A percentile compares a stretch with the other conserved stretches of the same genome.
phyloP scores from a whole-genome alignment of 2,797 vertebrate species.

The Chromobotia macracanthus region DNA sequence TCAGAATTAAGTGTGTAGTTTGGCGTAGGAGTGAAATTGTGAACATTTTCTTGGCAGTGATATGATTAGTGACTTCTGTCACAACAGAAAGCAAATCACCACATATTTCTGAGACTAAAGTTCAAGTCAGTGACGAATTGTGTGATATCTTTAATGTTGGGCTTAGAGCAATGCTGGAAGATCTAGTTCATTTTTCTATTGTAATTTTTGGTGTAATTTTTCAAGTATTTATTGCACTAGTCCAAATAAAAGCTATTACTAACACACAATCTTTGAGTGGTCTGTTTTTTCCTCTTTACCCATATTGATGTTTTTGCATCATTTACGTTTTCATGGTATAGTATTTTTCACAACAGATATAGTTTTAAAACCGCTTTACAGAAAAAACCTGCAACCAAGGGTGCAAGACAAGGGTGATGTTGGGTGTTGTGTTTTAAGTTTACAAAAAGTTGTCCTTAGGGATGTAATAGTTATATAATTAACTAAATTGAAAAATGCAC shows the following conservation, averaged over 20 bases:
- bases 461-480: background rate
- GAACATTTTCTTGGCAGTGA: slow-evolving; percentile 52
- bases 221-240: slow-evolving; percentile 69
- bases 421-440: no score
- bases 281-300: background rate
- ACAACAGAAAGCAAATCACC: slow-evolving; percentile 51
- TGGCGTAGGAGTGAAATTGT: slow-evolving; percentile 37
- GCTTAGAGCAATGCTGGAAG: slow-evolving; percentile 54
- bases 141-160: slow-evolving; percentile 56
- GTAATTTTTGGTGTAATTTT: slow-evolving; percentile 62
- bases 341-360: no score
- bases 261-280: slow-evolving; percentile 31
- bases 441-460: background rate
- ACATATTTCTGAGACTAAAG: slow-evolving; percentile 70
- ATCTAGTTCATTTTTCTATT: slow-evolving; percentile 53
- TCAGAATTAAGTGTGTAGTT: slow-evolving; percentile 44
- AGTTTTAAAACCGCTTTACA: background rate
- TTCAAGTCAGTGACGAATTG: slow-evolving; percentile 74
- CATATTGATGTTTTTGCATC: background rate
- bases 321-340: background rate
- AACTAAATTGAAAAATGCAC: background rate
- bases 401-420: no score
- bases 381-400: background rate
- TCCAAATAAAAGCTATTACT: slow-evolving; percentile 70
- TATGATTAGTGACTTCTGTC: slow-evolving; percentile 47